phyloP scores from a whole-genome alignment of 2,888 invertebrate genomes.

The Andrena marginata region DNA sequence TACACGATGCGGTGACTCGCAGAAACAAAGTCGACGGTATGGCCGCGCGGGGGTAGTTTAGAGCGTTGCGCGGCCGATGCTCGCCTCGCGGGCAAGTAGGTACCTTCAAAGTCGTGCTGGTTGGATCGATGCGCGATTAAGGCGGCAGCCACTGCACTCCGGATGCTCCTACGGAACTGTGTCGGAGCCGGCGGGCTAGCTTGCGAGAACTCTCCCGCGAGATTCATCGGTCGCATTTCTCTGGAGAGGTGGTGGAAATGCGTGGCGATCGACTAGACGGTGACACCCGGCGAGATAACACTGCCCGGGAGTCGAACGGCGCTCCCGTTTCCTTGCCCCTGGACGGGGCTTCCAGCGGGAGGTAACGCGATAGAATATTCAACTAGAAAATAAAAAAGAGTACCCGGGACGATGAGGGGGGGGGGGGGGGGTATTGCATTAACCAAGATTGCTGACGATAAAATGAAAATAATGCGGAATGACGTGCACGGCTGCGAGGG shows the following conservation, averaged over 20 bases:
- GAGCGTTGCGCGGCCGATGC: conserved; percentile 19
- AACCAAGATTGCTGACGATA: conserved; percentile 85
- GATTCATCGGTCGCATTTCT: background rate
- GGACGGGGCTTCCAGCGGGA: conserved; percentile 58
- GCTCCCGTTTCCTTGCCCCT: background rate
- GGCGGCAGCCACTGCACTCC: conserved; percentile 26
- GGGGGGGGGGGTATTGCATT: conserved; percentile 82
- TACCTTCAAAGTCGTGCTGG: conserved; percentile 11
- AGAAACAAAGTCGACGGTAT: conserved; percentile 77
- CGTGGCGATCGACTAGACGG: background rate
- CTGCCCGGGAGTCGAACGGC: too few relatives aligned
- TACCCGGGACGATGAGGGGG: conserved; percentile 63
- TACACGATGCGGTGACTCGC: conserved; percentile 77
- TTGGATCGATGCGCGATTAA: conserved; percentile 57
- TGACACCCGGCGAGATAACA: too few relatives aligned
- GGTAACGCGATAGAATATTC: conserved; percentile 82
- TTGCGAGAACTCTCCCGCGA: conserved; percentile 3
- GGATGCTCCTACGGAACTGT: conserved; percentile 16
- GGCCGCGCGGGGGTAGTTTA: conserved; percentile 62
- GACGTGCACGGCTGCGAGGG: conserved; percentile 76
- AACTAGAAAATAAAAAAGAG: conserved; percentile 81
- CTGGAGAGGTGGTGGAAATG: background rate
- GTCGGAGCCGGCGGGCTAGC: conserved; percentile 1
- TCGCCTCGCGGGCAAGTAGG: conserved; percentile 11
- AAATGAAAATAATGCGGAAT: conserved; percentile 84